Conservation (phyloP, 2,888 invertebrate genomes). For the Tribolium freemani region DNA sequence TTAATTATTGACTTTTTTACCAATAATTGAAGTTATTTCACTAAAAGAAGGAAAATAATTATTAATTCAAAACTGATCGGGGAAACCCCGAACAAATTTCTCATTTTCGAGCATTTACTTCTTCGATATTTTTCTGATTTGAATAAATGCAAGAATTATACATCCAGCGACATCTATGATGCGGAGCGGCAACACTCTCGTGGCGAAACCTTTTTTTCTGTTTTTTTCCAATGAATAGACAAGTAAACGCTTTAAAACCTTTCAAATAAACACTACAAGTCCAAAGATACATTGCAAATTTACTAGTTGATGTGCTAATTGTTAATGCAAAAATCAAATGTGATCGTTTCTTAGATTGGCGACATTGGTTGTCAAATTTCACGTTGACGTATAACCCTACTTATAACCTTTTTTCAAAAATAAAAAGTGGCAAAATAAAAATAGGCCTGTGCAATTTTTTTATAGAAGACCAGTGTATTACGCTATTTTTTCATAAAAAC, state of each 20-base stretch:
- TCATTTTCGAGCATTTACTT: not conserved
- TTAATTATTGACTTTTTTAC: conserved; percentile 24
- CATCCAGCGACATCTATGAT: not conserved
- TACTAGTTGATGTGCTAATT: no score
- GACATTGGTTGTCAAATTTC: not conserved
- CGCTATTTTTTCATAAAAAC: not conserved
- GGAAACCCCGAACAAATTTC: not conserved
- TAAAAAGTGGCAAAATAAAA: not conserved
- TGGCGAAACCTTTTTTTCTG: not conserved
- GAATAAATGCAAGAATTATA: not conserved
- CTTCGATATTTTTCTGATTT: not conserved
- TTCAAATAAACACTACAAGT: no score
- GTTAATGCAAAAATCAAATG: no score
- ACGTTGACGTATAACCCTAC: not conserved
- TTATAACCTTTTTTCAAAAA: not conserved
- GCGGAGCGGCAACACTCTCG: no score
- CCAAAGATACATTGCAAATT: no score
- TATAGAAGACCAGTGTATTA: not conserved
- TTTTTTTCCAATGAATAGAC: no score
- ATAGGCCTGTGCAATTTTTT: not conserved
- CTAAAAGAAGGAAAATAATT: not conserved
- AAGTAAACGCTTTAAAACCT: no score
- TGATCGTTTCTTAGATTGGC: not conserved
- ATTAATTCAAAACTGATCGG: not conserved
- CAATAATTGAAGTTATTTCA: not conserved